Percentiles rank a stretch among this genome's conserved stretches.
phyloP scores from a whole-genome alignment of 2,888 invertebrate species.

The Scotopteryx bipunctaria region DNA sequence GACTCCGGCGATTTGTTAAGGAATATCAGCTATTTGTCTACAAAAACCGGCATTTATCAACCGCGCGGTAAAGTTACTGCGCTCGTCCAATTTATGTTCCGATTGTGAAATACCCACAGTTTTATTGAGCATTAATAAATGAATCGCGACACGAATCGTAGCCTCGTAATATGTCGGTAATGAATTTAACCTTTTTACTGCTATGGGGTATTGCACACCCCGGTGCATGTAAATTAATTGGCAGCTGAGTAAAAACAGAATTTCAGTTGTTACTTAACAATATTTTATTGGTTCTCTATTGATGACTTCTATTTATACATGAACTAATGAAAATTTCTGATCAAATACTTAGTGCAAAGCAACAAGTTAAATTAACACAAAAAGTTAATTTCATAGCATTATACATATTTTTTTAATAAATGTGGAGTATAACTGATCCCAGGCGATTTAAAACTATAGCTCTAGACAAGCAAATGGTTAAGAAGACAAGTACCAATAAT shows the following conservation, averaged over 20 bases:
- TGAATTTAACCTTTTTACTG: constrained; percentile 14
- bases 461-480: neutral
- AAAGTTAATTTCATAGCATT: neutral
- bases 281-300: too few species aligned
- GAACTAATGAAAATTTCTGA: too few species aligned
- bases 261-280: too few species aligned
- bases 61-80: constrained; percentile 44
- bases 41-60: constrained; percentile 62
- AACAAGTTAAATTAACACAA: too few species aligned
- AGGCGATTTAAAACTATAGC: neutral
- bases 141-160: constrained; percentile 33
- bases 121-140: constrained; percentile 37
- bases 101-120: constrained; percentile 53
- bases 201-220: neutral
- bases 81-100: constrained; percentile 58
- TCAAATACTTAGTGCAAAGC: too few species aligned
- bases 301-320: too few species aligned
- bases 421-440: neutral
- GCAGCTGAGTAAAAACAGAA: too few species aligned
- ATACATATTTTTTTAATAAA: too few species aligned
- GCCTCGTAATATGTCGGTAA: constrained; percentile 28
- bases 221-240: neutral
- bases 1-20: constrained; percentile 61
- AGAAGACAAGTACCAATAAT: constrained; percentile 32
- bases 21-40: constrained; percentile 67